Conservation (phyloP, 2,888 invertebrate genomes). For the Cheilosia variabilis region DNA sequence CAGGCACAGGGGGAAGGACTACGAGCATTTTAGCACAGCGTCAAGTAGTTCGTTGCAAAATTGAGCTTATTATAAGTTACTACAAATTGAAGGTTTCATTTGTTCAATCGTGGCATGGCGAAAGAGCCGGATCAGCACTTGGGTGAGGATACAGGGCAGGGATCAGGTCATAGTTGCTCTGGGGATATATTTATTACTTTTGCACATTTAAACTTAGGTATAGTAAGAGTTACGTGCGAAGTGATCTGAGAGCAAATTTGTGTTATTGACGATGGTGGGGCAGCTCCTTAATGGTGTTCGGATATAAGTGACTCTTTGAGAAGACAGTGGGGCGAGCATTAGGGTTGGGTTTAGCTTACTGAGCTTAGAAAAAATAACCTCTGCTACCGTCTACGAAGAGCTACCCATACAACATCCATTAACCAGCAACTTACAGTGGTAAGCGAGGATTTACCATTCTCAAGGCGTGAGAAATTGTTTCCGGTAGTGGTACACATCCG, state of each 20-base stretch:
- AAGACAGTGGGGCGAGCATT: no score
- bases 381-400: no score
- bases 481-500: no score
- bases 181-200: slow-evolving; percentile 64
- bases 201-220: background rate
- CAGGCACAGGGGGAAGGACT: background rate
- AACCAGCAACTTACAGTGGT: no score
- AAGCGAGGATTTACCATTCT: no score
- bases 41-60: slow-evolving; percentile 60
- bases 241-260: slow-evolving; percentile 24
- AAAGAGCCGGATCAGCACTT: slow-evolving; percentile 57
- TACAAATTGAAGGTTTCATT: slow-evolving; percentile 74
- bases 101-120: slow-evolving; percentile 41
- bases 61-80: slow-evolving; percentile 75
- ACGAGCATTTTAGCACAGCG: slow-evolving; percentile 19
- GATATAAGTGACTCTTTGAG: no score
- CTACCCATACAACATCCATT: no score
- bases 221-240: slow-evolving; percentile 9
- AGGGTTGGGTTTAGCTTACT: no score
- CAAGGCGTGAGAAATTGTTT: no score
- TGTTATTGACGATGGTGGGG: slow-evolving; percentile 28
- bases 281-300: no score
- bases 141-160: slow-evolving; percentile 32
- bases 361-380: no score
- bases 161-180: slow-evolving; percentile 58